Evolutionary conservation across 1,140 invertebrate genomes (phyloP).

Genomic region (Ceratina calcarata): DNA sequence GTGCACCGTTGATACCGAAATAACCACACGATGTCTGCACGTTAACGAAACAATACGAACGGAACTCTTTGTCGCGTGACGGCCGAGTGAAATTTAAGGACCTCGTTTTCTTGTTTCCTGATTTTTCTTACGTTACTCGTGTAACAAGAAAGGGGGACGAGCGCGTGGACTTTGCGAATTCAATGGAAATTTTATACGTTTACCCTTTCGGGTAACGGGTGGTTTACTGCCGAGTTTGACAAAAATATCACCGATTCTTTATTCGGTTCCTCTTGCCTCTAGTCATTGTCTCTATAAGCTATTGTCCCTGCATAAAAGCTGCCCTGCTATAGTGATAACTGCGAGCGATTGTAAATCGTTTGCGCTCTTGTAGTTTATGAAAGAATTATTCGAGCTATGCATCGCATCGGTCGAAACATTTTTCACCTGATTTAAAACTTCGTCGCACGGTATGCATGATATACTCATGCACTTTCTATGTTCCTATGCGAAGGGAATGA

Average conservation of each 20-base stretch:
- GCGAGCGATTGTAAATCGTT: neutral
- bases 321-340: neutral
- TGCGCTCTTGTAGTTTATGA: neutral
- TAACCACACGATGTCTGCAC: slow-evolving; percentile 21
- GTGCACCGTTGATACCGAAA: slow-evolving; percentile 37
- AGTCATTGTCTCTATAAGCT: neutral
- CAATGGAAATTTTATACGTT: neutral
- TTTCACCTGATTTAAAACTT: neutral
- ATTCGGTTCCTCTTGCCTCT: neutral
- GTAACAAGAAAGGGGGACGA: neutral
- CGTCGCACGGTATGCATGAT: neutral
- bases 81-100: slow-evolving; percentile 32
- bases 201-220: neutral
- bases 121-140: neutral
- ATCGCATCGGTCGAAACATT: neutral
- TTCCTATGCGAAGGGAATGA: too few species aligned
- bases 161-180: neutral
- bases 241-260: neutral
- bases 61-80: neutral
- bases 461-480: too few species aligned
- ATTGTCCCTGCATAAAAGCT: too few species aligned
- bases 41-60: slow-evolving; percentile 33
- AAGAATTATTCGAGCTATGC: neutral
- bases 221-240: neutral
- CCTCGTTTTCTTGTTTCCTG: slow-evolving; percentile 33